A percentile compares a stretch with the other conserved stretches of the same genome.
These are phyloP conservation scores for Scartelaos histophorus DNA, from an alignment of 2,113 vertebrate species.

Conservation along the genomic window DNA sequence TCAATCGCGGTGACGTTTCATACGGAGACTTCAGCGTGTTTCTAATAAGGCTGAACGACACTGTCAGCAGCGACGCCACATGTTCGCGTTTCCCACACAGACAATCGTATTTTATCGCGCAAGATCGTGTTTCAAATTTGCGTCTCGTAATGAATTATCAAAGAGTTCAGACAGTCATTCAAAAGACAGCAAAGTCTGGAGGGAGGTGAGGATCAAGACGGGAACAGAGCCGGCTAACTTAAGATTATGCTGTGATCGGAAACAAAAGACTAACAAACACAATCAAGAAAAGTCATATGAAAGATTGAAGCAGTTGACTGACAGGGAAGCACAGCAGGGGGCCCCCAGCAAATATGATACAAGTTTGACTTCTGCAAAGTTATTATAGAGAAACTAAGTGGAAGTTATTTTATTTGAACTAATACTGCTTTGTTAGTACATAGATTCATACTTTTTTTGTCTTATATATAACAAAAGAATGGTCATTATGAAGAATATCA, in stretches of 20 bases:
- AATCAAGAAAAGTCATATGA: background rate
- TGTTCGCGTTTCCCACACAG: constrained; percentile 6
- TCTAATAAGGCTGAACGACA: constrained; percentile 13
- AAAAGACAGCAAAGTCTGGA: background rate
- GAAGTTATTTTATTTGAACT: too few relatives aligned
- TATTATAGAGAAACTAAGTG: constrained; percentile 14
- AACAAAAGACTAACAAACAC: background rate
- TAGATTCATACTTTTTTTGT: too few relatives aligned
- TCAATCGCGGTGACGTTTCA: constrained; percentile 36
- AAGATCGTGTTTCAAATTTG: constrained; percentile 18
- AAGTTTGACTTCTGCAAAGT: constrained; percentile 41
- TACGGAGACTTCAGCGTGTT: constrained; percentile 17
- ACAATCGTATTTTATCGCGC: background rate
- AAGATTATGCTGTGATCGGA: constrained; percentile 11
- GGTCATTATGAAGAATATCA: too few relatives aligned
- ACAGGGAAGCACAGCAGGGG: constrained; percentile 18
- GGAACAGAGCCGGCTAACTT: background rate
- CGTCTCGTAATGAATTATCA: constrained; percentile 25
- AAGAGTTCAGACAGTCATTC: constrained; percentile 13
- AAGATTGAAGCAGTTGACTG: constrained; percentile 5
- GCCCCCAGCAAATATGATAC: constrained; percentile 41
- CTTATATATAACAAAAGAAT: too few relatives aligned
- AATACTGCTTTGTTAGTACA: background rate
- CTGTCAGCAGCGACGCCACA: constrained; percentile 14
- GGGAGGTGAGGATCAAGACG: constrained; percentile 9